Base-by-base conservation (phyloP, 2,113 vertebrate genomes). In the Rhinolophus sinicus region DNA sequence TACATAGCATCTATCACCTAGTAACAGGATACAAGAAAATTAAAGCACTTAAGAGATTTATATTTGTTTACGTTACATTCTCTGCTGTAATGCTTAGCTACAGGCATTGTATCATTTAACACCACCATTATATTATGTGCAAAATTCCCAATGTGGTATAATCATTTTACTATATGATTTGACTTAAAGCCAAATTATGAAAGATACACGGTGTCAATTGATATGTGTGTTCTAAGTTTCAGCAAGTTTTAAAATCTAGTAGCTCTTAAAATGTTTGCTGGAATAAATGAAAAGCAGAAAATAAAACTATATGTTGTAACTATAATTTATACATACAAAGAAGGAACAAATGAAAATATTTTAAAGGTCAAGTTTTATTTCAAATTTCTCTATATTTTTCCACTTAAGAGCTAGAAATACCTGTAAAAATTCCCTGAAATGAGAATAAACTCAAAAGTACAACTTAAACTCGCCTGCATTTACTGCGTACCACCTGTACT, bases 381-480 rank as follows among this genome's bases (percentile, higher is more conserved):
- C n/a, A 69, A 87, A 94, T 90, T 80, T 88, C 50, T 88, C n/a
- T 82, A 7, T 65, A 35, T 76, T 93, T 92, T 94, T 72, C 90
- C 2, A 75, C 35, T 90, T 21, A 75, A 82, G 12, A 73, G 69
- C 30, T 19, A 65, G 18, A 96, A 80, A 78, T 56, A 81, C 24
- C 64, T 52, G 3, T 40, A 62, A 94, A 89, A 77, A 80, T 99
- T 99, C 97, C 19, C 73, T 38, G 82, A 62, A 64, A 86, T 65
- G 72, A 44, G 1, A 78, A 93, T 75, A 75, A 89, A 82, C 24
- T 35, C 9, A 52, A 69, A 76, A 95, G 54, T 44, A 90, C 7
- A 95, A 86, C 75, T 83, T 72, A 44, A 54, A 85, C 87, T 77
- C 24, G 87, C 64, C 47, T 95, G 52, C 58, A n/a, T 86, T 84